Conservation (phyloP, 2,113 vertebrate genomes). For the Tachycineta bicolor region DNA sequence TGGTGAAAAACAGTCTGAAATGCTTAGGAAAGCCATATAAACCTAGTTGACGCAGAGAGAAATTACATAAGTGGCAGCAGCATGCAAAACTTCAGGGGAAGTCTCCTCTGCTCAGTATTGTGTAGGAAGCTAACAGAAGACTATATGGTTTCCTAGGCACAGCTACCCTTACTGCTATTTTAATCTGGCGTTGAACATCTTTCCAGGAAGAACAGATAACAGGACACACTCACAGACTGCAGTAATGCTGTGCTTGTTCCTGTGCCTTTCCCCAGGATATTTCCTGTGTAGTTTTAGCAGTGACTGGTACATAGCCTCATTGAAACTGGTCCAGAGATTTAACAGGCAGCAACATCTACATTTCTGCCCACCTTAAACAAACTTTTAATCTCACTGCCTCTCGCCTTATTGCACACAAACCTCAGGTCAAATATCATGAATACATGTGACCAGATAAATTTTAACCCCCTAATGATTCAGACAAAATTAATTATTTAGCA, state of each 20-base stretch:
- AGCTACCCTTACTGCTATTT: slow-evolving; percentile 47
- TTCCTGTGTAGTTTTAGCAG: background rate
- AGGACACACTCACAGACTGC: background rate
- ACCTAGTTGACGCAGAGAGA: background rate
- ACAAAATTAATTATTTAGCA: background rate
- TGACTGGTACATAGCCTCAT: background rate
- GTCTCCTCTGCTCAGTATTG: slow-evolving; percentile 18
- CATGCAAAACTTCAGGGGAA: slow-evolving; percentile 50
- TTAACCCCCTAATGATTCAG: background rate
- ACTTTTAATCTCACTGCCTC: background rate
- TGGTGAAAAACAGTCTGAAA: background rate
- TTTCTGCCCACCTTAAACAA: background rate
- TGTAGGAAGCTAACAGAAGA: slow-evolving; percentile 59
- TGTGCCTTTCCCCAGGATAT: background rate
- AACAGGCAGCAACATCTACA: background rate
- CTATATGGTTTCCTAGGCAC: slow-evolving; percentile 29
- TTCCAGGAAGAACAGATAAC: slow-evolving; percentile 49
- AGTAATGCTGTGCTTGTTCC: background rate
- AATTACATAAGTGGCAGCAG: slow-evolving; percentile 57
- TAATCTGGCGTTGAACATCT: slow-evolving; percentile 34
- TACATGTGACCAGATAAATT: background rate
- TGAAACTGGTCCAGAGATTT: background rate
- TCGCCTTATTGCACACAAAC: background rate
- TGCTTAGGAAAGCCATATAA: background rate
- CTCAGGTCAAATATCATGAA: background rate